Conservation (phyloP, 2,888 invertebrate genomes). For the Andrena trimmerana region DNA sequence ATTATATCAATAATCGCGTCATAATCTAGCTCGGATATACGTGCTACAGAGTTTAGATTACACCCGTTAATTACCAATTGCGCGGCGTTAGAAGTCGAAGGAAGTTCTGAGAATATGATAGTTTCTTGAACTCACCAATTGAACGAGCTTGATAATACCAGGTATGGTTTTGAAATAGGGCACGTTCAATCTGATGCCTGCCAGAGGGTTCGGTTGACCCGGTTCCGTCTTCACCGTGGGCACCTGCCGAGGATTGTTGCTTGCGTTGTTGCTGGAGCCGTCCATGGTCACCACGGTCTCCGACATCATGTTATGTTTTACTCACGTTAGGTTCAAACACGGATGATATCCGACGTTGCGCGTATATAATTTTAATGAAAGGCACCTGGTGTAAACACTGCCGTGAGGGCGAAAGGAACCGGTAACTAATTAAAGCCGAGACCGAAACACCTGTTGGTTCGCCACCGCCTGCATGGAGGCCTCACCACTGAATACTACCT, state of each 20-base stretch:
- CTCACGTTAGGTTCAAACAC: conserved; percentile 26
- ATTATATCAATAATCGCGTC: too few species aligned
- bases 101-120: background rate
- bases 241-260: conserved; percentile 82
- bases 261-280: conserved; percentile 86
- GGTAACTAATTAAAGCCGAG: conserved; percentile 49
- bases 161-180: conserved; percentile 93
- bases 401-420: conserved; percentile 53
- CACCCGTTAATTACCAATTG: background rate
- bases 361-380: conserved; percentile 41
- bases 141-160: conserved; percentile 92
- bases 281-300: conserved; percentile 94
- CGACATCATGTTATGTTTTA: conserved; percentile 89
- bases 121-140: conserved; percentile 89
- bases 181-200: conserved; percentile 91
- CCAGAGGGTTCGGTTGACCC: conserved; percentile 87
- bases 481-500: conserved; percentile 76
- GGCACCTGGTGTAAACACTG: conserved; percentile 49
- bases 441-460: conserved; percentile 78
- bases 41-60: background rate
- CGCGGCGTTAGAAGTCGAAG: background rate
- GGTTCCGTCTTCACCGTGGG: conserved; percentile 85
- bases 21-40: too few species aligned
- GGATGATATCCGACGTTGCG: background rate
- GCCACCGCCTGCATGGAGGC: conserved; percentile 77